These are phyloP conservation scores for Smithornis capensis DNA, from an alignment of 2,113 vertebrate species.

Conservation along the genomic window DNA sequence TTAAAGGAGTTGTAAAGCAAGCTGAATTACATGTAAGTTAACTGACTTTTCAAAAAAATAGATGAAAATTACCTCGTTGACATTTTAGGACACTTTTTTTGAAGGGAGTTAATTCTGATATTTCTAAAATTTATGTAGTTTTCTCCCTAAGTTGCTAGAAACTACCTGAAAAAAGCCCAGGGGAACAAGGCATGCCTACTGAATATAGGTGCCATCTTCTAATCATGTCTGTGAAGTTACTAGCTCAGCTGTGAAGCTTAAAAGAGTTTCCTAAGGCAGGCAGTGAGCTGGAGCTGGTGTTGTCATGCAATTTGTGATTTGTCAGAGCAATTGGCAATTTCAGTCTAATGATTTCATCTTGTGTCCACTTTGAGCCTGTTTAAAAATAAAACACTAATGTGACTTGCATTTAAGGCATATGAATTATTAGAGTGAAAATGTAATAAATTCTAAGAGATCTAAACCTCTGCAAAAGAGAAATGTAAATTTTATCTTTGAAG, in stretches of 20 bases:
- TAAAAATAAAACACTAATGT: not conserved
- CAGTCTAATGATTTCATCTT: not conserved
- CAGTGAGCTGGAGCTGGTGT: not conserved
- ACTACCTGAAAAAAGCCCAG: not conserved
- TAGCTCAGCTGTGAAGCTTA: not conserved
- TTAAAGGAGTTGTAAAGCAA: not conserved
- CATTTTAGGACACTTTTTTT: not conserved
- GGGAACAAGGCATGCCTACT: not conserved
- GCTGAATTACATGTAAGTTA: not conserved
- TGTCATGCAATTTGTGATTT: not conserved
- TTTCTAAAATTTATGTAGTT: not conserved
- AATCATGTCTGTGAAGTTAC: not conserved
- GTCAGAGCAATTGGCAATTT: not conserved
- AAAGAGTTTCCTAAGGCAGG: not conserved
- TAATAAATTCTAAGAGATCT: not conserved
- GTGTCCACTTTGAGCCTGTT: not conserved
- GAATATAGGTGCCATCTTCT: not conserved
- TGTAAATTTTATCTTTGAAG: slow-evolving; percentile 14
- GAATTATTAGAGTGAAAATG: slow-evolving; percentile 20
- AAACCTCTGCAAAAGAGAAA: not conserved
- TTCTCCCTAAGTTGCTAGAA: not conserved
- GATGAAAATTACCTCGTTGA: not conserved
- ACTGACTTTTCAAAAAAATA: not conserved
- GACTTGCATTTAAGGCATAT: slow-evolving; percentile 2
- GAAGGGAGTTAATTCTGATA: not conserved